Percentiles rank a stretch among this genome's conserved stretches.
phyloP scores from a whole-genome alignment of 2,888 invertebrate species.

The Unio delphinus region DNA sequence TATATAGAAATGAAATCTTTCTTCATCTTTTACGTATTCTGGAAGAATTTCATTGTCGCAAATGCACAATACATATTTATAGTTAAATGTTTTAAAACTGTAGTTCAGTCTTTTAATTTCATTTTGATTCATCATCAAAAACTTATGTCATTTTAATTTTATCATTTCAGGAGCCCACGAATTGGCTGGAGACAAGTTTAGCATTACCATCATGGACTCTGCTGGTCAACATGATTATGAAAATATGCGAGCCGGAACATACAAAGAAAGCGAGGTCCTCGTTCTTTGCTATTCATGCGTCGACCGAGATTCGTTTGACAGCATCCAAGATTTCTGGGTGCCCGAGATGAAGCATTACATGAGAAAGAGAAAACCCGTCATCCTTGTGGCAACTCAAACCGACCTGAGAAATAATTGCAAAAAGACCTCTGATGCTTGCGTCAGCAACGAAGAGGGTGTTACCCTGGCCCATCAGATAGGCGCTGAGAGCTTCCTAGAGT shows the following conservation, averaged over 20 bases:
- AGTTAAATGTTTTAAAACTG: too few relatives aligned
- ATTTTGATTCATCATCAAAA: too few relatives aligned
- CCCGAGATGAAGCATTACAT: constrained; percentile 48
- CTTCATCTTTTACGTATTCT: too few relatives aligned
- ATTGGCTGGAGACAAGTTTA: constrained; percentile 52
- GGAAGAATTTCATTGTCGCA: too few relatives aligned
- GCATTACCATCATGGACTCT: constrained; percentile 51
- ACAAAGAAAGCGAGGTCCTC: constrained; percentile 52
- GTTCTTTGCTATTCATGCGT: constrained; percentile 54
- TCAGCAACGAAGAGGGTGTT: constrained; percentile 42
- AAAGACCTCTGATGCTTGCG: constrained; percentile 4
- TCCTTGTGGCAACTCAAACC: constrained; percentile 56
- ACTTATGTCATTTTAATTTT: too few relatives aligned
- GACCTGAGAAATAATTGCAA: constrained; percentile 38
- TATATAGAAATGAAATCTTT: too few relatives aligned
- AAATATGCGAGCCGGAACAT: constrained; percentile 43
- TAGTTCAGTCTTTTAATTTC: too few relatives aligned
- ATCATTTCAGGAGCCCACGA: constrained; percentile 1
- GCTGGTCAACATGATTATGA: constrained; percentile 57
- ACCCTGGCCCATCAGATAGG: constrained; percentile 50
- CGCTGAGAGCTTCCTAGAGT: constrained; percentile 53
- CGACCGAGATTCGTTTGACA: constrained; percentile 51
- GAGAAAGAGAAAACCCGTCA: constrained; percentile 43
- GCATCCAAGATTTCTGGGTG: constrained; percentile 52
- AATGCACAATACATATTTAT: too few relatives aligned